A percentile compares a stretch with the other conserved stretches of the same genome.
Evolutionary conservation across 2,888 invertebrate species (phyloP).

Genomic region (Entomobrya proxima): DNA sequence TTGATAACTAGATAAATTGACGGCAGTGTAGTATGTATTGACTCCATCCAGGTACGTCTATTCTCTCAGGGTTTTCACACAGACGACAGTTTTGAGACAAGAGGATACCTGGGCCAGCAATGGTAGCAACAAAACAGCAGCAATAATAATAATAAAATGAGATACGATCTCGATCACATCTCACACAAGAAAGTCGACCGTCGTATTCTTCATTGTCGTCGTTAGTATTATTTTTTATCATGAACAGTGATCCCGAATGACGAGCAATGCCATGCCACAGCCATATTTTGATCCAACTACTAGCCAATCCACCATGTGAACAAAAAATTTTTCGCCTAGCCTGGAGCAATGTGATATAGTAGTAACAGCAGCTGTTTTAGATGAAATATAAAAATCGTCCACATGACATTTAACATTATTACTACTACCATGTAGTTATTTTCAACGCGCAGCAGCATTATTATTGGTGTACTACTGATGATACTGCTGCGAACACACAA

Average conservation of each 20-base stretch:
- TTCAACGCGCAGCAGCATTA: neutral
- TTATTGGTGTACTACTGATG: neutral
- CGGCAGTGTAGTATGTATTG: neutral
- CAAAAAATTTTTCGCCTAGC: neutral
- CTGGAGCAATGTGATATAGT: too few relatives aligned
- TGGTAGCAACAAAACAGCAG: neutral
- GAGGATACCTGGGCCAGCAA: neutral
- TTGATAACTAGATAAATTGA: neutral
- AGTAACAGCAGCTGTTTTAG: slow-evolving; percentile 53
- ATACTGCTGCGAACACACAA: slow-evolving; percentile 36
- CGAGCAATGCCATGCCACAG: neutral
- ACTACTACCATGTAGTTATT: neutral
- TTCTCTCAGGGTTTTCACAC: too few relatives aligned
- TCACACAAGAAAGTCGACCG: slow-evolving; percentile 39
- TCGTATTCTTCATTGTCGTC: slow-evolving; percentile 20
- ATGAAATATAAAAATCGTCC: neutral
- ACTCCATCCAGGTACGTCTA: neutral
- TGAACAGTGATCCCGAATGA: slow-evolving; percentile 22
- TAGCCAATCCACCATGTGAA: slow-evolving; percentile 27
- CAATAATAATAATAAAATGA: slow-evolving; percentile 24
- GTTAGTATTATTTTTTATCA: slow-evolving; percentile 27
- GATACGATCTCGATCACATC: slow-evolving; percentile 53
- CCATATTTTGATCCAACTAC: slow-evolving; percentile 1
- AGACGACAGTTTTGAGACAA: slow-evolving; percentile 27
- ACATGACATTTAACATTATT: neutral